Conservation (phyloP, 2,113 vertebrate genomes). For the Etheostoma cragini region DNA sequence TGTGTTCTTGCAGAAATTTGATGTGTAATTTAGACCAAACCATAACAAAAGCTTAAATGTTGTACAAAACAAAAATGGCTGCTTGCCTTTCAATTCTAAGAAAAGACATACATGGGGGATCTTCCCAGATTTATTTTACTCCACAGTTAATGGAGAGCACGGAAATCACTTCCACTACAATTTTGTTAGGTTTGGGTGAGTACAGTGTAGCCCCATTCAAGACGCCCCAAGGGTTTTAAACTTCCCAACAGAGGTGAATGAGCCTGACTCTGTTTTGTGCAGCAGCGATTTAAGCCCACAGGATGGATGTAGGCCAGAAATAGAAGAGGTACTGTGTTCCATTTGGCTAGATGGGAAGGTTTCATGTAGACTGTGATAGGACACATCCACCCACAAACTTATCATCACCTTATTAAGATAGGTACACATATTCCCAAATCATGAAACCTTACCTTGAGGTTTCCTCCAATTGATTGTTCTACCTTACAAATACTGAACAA, state of each 20-base stretch:
- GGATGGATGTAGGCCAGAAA: conserved; percentile 66
- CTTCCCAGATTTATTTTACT: conserved; percentile 36
- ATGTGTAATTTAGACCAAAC: not conserved
- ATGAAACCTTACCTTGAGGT: conserved; percentile 43
- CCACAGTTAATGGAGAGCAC: conserved; percentile 43
- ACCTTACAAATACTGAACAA: conserved; percentile 42
- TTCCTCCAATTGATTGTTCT: conserved; percentile 56
- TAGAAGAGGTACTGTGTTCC: conserved; percentile 31
- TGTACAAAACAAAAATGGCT: conserved; percentile 25
- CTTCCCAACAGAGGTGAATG: conserved; percentile 45
- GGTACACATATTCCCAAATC: conserved; percentile 54
- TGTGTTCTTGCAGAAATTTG: conserved; percentile 20
- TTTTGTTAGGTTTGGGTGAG: conserved; percentile 60
- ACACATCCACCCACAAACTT: conserved; percentile 66
- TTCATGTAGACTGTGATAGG: conserved; percentile 59
- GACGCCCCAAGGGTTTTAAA: conserved; percentile 53
- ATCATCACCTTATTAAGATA: conserved; percentile 63
- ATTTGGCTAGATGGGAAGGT: conserved; percentile 63
- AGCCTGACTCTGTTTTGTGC: conserved; percentile 40
- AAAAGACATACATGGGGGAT: conserved; percentile 23
- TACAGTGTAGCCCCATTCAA: conserved; percentile 31
- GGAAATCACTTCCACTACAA: conserved; percentile 49
- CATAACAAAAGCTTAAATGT: not conserved
- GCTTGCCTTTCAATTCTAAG: conserved; percentile 19
- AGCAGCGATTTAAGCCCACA: conserved; percentile 41